Conservation (phyloP, 2,888 invertebrate genomes). For the Drosophila histrio region DNA sequence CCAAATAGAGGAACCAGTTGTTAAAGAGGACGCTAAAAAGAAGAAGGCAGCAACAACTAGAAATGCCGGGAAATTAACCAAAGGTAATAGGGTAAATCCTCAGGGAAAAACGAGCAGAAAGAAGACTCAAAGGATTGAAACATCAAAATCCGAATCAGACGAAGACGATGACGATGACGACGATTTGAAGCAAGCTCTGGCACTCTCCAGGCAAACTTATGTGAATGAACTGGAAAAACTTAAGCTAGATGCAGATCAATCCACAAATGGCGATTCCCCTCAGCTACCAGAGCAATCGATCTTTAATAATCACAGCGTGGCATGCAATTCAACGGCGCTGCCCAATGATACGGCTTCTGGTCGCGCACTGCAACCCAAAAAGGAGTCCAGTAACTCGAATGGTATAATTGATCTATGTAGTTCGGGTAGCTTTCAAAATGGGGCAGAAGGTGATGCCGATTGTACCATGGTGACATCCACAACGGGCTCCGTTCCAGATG, state of each 20-base stretch:
- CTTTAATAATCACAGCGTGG: constrained; percentile 53
- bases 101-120: neutral
- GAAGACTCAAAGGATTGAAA: neutral
- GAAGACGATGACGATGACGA: too few species aligned
- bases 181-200: constrained; percentile 45
- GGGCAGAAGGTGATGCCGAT: constrained; percentile 50
- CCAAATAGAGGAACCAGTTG: neutral
- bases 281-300: constrained; percentile 45
- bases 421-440: neutral
- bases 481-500: constrained; percentile 39
- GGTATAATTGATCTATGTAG: neutral
- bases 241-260: neutral
- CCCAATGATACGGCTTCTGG: constrained; percentile 37
- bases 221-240: constrained; percentile 26
- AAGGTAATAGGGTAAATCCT: neutral
- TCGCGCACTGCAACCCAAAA: neutral
- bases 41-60: neutral
- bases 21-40: neutral
- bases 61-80: neutral
- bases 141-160: constrained; percentile 18
- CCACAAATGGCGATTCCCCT: neutral
- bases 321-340: constrained; percentile 77
- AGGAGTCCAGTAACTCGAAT: neutral
- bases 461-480: constrained; percentile 77
- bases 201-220: constrained; percentile 47